These are phyloP conservation scores for Gyrodactylus salaris DNA, from an alignment of 1,140 invertebrate genomes.

Conservation along the genomic window DNA sequence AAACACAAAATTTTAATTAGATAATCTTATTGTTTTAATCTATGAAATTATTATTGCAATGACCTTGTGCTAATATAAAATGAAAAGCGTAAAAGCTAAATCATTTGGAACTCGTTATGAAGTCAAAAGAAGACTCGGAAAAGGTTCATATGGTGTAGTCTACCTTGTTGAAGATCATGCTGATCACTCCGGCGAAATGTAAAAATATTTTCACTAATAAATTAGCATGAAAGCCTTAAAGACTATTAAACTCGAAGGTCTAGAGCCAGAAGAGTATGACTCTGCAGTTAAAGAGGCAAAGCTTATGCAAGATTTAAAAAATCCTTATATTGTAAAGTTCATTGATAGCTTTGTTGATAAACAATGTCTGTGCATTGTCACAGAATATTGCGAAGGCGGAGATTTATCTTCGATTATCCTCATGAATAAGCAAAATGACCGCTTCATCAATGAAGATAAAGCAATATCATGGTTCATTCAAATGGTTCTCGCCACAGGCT, in stretches of 20 bases:
- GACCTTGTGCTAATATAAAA: too few species aligned
- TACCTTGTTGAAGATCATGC: background rate
- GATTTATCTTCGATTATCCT: conserved; percentile 17
- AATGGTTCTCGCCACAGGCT: conserved; percentile 17
- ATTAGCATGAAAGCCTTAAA: conserved; percentile 17
- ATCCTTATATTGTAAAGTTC: conserved; percentile 18
- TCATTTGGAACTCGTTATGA: too few species aligned
- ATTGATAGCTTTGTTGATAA: conserved; percentile 18
- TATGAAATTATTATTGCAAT: too few species aligned
- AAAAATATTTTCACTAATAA: background rate
- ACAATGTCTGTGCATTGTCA: conserved; percentile 21
- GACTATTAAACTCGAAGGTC: conserved; percentile 17
- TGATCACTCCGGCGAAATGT: background rate
- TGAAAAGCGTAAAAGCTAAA: too few species aligned
- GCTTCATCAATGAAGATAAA: conserved; percentile 14
- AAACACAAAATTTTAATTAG: too few species aligned
- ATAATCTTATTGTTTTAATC: too few species aligned
- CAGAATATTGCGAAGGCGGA: conserved; percentile 22
- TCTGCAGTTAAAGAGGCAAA: conserved; percentile 17
- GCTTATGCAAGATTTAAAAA: conserved; percentile 15
- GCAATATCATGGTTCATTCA: conserved; percentile 20
- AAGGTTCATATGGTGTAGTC: background rate
- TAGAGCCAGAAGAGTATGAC: conserved; percentile 19
- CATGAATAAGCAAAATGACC: conserved; percentile 14
- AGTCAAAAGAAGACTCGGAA: too few species aligned